Percentiles rank a stretch among this genome's conserved stretches.
Conservation (phyloP, 2,888 invertebrate species). For the Myopa tessellatipennis region DNA sequence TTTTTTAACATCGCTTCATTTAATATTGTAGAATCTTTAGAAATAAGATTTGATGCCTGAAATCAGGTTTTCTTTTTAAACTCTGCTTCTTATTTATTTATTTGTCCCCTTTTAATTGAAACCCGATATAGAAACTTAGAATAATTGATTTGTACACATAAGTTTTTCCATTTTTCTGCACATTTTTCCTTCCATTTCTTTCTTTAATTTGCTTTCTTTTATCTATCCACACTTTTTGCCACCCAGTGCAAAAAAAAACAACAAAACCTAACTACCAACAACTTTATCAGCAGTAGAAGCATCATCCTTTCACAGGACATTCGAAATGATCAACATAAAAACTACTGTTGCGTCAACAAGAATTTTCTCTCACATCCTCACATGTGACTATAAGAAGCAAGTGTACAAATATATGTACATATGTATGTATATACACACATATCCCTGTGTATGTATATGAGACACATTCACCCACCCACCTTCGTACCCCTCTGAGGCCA, state of each 20-base stretch:
- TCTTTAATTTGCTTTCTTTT: neutral
- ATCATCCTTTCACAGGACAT: slow-evolving; percentile 55
- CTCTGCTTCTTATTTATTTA: too few relatives aligned
- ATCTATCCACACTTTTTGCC: neutral
- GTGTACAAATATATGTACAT: neutral
- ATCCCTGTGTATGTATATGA: neutral
- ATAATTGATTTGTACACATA: neutral
- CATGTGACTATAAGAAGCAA: neutral
- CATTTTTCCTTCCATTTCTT: neutral
- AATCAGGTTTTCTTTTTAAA: too few relatives aligned
- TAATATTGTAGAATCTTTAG: too few relatives aligned
- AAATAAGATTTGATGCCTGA: too few relatives aligned
- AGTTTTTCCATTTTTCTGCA: neutral
- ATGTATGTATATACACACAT: too few relatives aligned
- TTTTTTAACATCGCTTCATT: too few relatives aligned
- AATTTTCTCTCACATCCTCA: slow-evolving; percentile 11
- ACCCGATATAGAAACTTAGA: neutral
- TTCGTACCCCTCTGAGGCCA: slow-evolving; percentile 28
- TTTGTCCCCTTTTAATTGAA: too few relatives aligned
- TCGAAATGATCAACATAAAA: slow-evolving; percentile 61
- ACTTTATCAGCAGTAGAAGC: slow-evolving; percentile 22
- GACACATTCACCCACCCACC: neutral
- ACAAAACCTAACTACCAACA: neutral
- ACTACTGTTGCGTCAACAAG: slow-evolving; percentile 56
- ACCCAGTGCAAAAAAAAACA: neutral